These are phyloP conservation scores for Psittacula cyanocephala DNA, from an alignment of 2,113 vertebrate species.

Conservation along the genomic window DNA sequence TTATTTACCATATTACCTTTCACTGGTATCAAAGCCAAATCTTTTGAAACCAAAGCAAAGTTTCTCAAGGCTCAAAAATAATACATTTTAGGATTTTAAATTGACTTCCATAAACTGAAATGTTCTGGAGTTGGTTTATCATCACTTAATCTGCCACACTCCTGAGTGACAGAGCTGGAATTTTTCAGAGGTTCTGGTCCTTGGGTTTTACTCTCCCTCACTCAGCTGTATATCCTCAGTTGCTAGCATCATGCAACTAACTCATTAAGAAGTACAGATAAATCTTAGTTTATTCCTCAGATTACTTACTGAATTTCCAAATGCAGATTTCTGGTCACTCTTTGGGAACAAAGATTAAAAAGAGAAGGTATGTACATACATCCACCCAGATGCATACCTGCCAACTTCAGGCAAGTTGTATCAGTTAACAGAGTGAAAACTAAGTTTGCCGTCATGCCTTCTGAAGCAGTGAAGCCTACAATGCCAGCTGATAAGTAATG, in stretches of 20 bases:
- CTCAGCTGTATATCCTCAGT: background rate
- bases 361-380: background rate
- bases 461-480: background rate
- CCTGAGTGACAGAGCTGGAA: background rate
- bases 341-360: background rate
- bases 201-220: background rate
- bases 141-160: background rate
- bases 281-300: background rate
- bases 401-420: background rate
- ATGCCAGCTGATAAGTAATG: background rate
- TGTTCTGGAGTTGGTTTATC: background rate
- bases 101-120: background rate
- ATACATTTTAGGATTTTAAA: background rate
- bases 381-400: background rate
- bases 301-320: background rate
- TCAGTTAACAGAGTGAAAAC: background rate
- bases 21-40: background rate
- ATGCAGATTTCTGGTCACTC: background rate
- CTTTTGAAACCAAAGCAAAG: conserved; percentile 3
- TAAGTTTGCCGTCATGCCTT: rapidly evolving
- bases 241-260: background rate
- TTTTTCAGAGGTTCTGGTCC: background rate
- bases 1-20: background rate
- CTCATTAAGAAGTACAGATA: background rate
- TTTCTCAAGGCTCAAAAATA: background rate